Evolutionary conservation across 2,797 vertebrate genomes (phyloP), one percentile per base, ranked within the genome.

Genomic region (Danio kyathit): DNA sequence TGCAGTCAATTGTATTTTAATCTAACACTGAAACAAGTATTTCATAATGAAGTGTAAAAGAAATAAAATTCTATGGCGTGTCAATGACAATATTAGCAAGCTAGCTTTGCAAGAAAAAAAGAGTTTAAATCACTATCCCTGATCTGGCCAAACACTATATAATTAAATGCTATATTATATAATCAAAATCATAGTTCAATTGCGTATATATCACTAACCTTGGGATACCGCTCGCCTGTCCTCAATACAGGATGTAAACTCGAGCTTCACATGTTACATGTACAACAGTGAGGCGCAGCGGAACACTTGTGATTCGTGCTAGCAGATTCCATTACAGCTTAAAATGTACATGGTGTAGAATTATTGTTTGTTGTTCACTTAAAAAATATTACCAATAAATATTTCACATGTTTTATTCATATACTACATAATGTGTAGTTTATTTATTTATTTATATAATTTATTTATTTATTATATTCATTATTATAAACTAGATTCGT

Each of bases 271-370:
- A 60, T 38, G 54, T 48, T 12, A 57, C 43, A 29, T 56, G 52
- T 4, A 43, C 52, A 43, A 56, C 52, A 21, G 43, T 46, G 7
- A 59, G 43, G 14, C 43, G 14, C 43, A 5, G 40, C 12, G 13
- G 10, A 14, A 11, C 0, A 0, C 7, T 12, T 21, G 19, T 1
- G 46, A n/a, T 71, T 71, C 46, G 9, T 29, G 38, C 4, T 13
- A 17, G 66, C 76, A 79, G 67, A 79, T 79, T 79, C 76, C 2
- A 17, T 29, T 4, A 40, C 21, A 13, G 2, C 21, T 16, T 7
- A 16, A 7, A 12, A 29, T 11, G 5, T 46, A 29, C 6, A 21
- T 57, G 1, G 13, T 16, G 6, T 76, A 10, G 14, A 17, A 43
- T 41, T 52, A 7, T 16, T 11, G 11, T 3, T 29, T 29, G 29